Percentiles rank a stretch among this genome's conserved stretches.
Evolutionary conservation across 1,140 invertebrate species (phyloP).

Genomic region (Pogonomyrmex californicus): DNA sequence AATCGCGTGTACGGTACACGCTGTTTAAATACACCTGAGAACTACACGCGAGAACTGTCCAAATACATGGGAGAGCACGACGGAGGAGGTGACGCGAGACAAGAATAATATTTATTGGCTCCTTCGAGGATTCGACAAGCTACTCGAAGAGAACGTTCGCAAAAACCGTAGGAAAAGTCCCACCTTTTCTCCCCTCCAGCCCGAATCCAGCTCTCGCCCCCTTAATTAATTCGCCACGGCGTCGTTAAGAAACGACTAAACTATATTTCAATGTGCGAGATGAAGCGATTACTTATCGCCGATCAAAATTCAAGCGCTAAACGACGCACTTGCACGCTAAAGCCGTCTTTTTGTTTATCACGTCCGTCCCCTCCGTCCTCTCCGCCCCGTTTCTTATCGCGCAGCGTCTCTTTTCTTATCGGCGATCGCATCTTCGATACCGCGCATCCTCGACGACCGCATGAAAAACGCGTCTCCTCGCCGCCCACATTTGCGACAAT

Average conservation of each 20-base stretch:
- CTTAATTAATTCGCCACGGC: neutral
- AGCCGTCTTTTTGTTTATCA: neutral
- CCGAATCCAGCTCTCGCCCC: neutral
- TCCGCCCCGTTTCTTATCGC: neutral
- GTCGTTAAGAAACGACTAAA: neutral
- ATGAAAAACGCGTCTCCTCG: neutral
- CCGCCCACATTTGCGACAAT: slow-evolving; percentile 28
- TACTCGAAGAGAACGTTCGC: neutral
- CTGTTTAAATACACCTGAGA: slow-evolving; percentile 58
- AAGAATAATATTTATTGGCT: slow-evolving; percentile 63
- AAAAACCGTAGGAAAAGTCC: neutral
- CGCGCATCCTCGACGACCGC: neutral
- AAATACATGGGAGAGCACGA: neutral
- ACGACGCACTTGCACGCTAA: neutral
- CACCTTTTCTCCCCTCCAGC: neutral
- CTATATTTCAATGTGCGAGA: neutral
- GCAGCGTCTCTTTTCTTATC: neutral
- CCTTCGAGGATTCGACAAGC: slow-evolving; percentile 36
- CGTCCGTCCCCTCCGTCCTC: neutral
- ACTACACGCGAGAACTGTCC: slow-evolving; percentile 33
- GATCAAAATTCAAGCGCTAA: neutral
- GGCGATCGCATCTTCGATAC: neutral
- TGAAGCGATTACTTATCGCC: neutral
- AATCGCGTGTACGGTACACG: slow-evolving; percentile 14
- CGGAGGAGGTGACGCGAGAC: slow-evolving; percentile 18